Percentiles rank a stretch among this genome's conserved stretches.
Conservation (phyloP, 2,797 vertebrate species). For the Cossypha heuglini region DNA sequence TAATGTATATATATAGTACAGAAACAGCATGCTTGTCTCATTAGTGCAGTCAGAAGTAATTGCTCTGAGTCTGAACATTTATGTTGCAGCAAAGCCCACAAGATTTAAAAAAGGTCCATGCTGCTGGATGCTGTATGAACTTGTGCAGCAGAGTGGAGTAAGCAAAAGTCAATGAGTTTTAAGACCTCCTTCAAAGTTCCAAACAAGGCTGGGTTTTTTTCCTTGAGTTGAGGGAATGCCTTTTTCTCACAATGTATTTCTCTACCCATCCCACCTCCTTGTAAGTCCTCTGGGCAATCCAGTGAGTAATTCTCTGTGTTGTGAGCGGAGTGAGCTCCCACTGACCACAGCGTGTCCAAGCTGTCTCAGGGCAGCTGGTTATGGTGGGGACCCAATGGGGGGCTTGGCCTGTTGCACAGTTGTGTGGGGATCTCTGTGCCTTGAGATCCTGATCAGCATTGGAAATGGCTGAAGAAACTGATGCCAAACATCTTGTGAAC, state of each 20-base stretch:
- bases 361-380: accelerated
- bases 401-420: accelerated
- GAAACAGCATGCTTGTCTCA: conserved; percentile 16
- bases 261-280: background rate
- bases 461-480: background rate
- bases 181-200: background rate
- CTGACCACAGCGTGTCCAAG: accelerated
- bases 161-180: background rate
- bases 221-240: background rate
- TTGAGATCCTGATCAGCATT: accelerated
- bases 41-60: conserved; percentile 32
- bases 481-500: background rate
- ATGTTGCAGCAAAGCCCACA: background rate
- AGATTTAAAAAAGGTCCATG: background rate
- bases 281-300: background rate
- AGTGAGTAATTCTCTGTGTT: accelerated
- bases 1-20: background rate
- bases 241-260: background rate
- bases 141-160: background rate
- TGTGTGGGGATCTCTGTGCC: background rate
- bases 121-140: background rate
- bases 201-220: background rate
- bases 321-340: background rate
- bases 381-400: accelerated
- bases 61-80: background rate